Evolutionary conservation across 2,113 vertebrate species (phyloP).

Genomic region (Ammodytes dubius): DNA sequence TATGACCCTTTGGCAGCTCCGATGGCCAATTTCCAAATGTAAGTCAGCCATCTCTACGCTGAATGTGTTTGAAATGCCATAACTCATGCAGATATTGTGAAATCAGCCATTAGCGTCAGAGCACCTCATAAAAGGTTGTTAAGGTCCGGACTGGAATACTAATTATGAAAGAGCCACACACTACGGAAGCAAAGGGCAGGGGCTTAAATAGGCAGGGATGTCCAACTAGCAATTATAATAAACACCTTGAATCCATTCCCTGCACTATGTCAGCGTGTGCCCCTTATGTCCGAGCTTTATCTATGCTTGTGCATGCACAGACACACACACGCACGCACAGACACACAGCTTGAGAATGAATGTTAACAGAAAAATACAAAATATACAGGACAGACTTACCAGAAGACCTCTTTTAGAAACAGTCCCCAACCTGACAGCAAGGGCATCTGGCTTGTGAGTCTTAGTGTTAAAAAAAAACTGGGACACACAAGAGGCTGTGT

Average conservation of each 20-base stretch:
- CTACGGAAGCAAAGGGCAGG: constrained; percentile 24
- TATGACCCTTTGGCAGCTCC: constrained; percentile 45
- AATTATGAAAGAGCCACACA: constrained; percentile 54
- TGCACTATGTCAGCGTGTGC: not conserved
- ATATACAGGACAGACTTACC: not conserved
- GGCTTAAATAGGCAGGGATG: constrained; percentile 21
- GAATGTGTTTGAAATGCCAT: constrained; percentile 67
- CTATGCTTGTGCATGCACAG: too few relatives aligned
- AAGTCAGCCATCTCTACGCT: constrained; percentile 54
- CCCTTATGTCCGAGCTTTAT: constrained; percentile 2
- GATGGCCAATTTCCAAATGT: constrained; percentile 61
- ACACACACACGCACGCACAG: not conserved
- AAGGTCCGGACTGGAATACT: constrained; percentile 59
- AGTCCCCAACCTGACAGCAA: not conserved
- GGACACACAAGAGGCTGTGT: constrained; percentile 1
- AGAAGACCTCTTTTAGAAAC: constrained; percentile 6
- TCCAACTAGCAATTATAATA: constrained; percentile 52
- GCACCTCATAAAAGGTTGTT: constrained; percentile 68
- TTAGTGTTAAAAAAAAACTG: constrained; percentile 1
- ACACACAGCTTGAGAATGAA: not conserved
- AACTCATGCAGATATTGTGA: constrained; percentile 74
- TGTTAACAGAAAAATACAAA: not conserved
- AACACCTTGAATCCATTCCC: constrained; percentile 40
- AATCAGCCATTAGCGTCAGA: constrained; percentile 74
- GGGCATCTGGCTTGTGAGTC: not conserved